Base-by-base conservation (phyloP, 2,888 invertebrate genomes). In the Acanthosepion pharaonis region DNA sequence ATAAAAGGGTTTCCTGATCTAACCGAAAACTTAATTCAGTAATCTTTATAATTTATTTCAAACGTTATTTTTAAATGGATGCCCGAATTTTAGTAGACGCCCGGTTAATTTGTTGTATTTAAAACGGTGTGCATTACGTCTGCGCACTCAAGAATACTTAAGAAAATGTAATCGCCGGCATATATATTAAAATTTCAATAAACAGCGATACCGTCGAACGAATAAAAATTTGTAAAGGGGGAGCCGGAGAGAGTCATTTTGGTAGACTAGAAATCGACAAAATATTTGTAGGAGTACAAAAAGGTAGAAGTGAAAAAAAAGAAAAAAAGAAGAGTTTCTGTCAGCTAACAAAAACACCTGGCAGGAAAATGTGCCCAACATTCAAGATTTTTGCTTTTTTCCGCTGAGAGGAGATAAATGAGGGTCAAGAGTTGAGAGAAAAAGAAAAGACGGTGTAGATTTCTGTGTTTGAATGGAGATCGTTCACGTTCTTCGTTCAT, bases 371-470 rank as follows among this genome's bases (percentile, higher is more conserved):
- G n/a, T 78, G 8, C 78, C n/a, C n/a, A n/a, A 78, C 78, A 78
- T n/a, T 33, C 78, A 78, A 78, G n/a, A n/a, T 78, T 78, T 78
- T 4, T 78, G n/a, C 5, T n/a, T 18, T 78, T n/a, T n/a, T 11
- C 33, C 15, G 42, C n/a, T 15, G n/a, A 9, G n/a, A 1, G 78
- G 0, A n/a, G n/a, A 78, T 78, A n/a, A 78, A 78, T 78, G 78
- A 78, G 78, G 78, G 33, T 78, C 78, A 78, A 78, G n/a, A n/a
- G n/a, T 78, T n/a, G n/a, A 78, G n/a, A 78, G 78, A 78, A 78
- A 78, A 78, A 11, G 11, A 78, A 78, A 78, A 33, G n/a, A n/a
- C n/a, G 78, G n/a, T 28, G 28, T n/a, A 8, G n/a, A 15, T 78
- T 78, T 33, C n/a, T 11, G n/a, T 0, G n/a, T 78, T n/a, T 78